Evolutionary conservation across 2,113 vertebrate genomes (phyloP).

Genomic region (Junco hyemalis): DNA sequence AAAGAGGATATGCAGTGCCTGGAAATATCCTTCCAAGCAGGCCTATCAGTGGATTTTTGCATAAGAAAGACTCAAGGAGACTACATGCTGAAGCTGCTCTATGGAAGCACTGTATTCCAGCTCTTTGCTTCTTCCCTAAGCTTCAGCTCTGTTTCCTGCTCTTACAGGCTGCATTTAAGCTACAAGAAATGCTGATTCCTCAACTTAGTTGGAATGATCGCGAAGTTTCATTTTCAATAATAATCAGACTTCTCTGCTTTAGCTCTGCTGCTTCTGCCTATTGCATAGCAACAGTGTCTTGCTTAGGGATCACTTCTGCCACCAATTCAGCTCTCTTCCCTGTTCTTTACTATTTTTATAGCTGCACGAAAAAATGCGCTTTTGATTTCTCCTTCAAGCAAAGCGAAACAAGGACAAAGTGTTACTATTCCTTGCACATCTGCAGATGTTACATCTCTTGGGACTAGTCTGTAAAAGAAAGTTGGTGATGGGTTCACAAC

Average conservation of each 20-base stretch:
- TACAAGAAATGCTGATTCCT: neutral
- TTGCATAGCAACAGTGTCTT: neutral
- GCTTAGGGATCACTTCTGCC: neutral
- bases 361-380: conserved; percentile 69
- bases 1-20: neutral
- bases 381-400: conserved; percentile 63
- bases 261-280: neutral
- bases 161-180: neutral
- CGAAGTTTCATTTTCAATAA: neutral
- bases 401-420: conserved; percentile 59
- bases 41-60: neutral
- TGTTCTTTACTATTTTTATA: conserved; percentile 49
- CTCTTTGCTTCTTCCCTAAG: neutral
- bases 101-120: neutral
- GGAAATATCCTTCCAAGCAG: neutral
- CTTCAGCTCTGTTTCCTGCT: neutral
- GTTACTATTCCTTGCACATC: conserved; percentile 60
- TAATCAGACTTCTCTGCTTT: neutral
- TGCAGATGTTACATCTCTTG: conserved; percentile 39
- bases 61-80: neutral
- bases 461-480: conserved; percentile 67
- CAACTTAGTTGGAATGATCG: neutral
- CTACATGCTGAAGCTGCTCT: neutral
- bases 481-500: conserved; percentile 7
- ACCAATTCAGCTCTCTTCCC: neutral